Evolutionary conservation across 2,888 invertebrate species (phyloP), one percentile per base, ranked within the genome.

Genomic region (Metallyticus violacea): DNA sequence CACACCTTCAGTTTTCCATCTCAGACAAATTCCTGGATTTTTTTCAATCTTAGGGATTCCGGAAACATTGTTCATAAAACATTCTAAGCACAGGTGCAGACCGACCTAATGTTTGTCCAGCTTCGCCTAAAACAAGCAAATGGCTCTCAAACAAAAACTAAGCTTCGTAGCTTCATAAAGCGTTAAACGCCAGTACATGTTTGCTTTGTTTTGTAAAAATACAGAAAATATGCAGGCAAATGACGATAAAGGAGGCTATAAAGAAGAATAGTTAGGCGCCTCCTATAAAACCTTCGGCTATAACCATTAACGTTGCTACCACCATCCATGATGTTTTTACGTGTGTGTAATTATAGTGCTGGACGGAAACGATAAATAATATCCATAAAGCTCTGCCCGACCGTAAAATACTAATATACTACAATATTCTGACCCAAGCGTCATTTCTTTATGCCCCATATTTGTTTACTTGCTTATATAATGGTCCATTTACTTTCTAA

Each of bases 331-430:
- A 25, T n/a, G 25, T 77, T 83, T 77, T 77, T 28, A 25, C n/a
- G 26, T 77, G 83, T 79, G 7, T 79, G 28, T 77, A 83, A 77
- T 83, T 83, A 83, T 83, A 83, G 77, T 77, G 77, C 22, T 7
- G 25, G 83, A 83, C 77, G 83, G 83, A 83, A 82, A 83, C 83
- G 2, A 83, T 83, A 83, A 83, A 83, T 83, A 83, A 83, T 83
- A 77, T 77, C 28, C 83, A 83, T 83, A 77, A 77, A 77, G 77
- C 77, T 62, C 40, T 62, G 40, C 4, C 40, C 40, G 2, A 22
- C 40, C 40, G 40, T 62, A 62, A 62, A 62, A 62, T 15, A 15
- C 40, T 62, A 62, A 62, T 62, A 62, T 62, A 15, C 40, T 62
- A 40, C 40, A 40, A 40, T 40, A 40, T 62, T 62, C 40, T 15